These are phyloP conservation scores for Amphipyra berbera DNA, from an alignment of 2,888 invertebrate genomes.

Conservation along the genomic window DNA sequence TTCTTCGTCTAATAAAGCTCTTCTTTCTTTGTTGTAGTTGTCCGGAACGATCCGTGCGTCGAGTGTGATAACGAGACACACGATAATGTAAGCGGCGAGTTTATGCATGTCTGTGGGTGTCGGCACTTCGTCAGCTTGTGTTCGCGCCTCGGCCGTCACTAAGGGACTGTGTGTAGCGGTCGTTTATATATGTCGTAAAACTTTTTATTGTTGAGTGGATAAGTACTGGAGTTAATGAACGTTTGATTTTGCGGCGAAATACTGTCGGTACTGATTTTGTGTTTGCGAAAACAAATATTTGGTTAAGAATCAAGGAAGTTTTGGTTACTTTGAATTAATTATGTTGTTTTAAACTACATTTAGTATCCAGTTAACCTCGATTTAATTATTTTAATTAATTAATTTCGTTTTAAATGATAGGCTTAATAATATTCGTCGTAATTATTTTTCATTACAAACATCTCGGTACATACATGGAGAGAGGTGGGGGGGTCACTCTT, in stretches of 20 bases:
- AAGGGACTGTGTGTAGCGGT: slow-evolving; percentile 23
- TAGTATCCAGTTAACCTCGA: not conserved
- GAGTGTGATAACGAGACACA: slow-evolving; percentile 57
- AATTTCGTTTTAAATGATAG: too few species aligned
- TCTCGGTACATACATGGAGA: too few species aligned
- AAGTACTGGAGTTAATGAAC: slow-evolving; percentile 20
- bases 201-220: slow-evolving; percentile 40
- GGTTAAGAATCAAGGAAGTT: not conserved
- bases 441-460: too few species aligned
- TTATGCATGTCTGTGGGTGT: slow-evolving; percentile 38
- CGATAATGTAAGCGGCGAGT: slow-evolving; percentile 44
- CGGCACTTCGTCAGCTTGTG: slow-evolving; percentile 25
- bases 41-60: slow-evolving; percentile 62
- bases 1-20: slow-evolving; percentile 79
- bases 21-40: slow-evolving; percentile 66
- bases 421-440: too few species aligned
- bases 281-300: not conserved
- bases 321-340: not conserved
- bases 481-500: too few species aligned
- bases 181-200: slow-evolving; percentile 54
- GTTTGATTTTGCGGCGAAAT: slow-evolving; percentile 22
- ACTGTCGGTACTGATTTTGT: not conserved
- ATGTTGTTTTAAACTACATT: not conserved
- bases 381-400: too few species aligned
- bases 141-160: slow-evolving; percentile 46